Evolutionary conservation across 2,888 invertebrate species (phyloP), one percentile per base, ranked within the genome.

Genomic region (Arrhopalites spinosus): DNA sequence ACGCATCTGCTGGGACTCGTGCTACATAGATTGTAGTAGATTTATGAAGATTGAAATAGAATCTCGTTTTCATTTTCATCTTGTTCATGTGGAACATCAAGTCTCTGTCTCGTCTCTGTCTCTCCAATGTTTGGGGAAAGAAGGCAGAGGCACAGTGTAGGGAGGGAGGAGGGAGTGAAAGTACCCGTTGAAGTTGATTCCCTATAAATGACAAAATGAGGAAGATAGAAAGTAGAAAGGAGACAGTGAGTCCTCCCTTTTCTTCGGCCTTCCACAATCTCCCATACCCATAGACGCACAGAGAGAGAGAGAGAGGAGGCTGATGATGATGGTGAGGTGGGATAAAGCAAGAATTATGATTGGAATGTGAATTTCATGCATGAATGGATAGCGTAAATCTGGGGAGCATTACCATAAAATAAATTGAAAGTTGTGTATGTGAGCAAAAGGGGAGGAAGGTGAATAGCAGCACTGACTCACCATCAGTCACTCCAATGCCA

Each of bases 291-390:
- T n/a, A n/a, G n/a, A n/a, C 36, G 3, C 36, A 3, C 11, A 11
- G 36, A 36, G 36, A 36, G 36, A 36, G 36, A 36, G 36, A 36
- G 36, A 7, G n/a, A n/a, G n/a, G n/a, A n/a, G n/a, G n/a, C n/a
- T n/a, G n/a, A 3, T 36, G 36, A 36, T 36, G 36, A 66, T 64
- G 47, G 64, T 25, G 73, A 50, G 63, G 45, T 43, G 17, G 66
- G 73, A 66, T 63, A 73, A 66, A 73, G 45, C 64, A 45, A 64
- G 66, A 73, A 73, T 73, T 73, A 73, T 73, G 61, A 73, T 73
- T 73, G 73, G 73, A 73, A 73, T 73, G 73, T 50, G 73, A 73
- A 73, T 73, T 64, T 73, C 64, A 73, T 73, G 64, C 64, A 64
- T 73, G 73, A 50, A 64, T 63, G 30, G 64, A 13, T 63, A 45